A percentile compares a stretch with the other conserved stretches of the same genome.
Conservation (phyloP, 2,797 vertebrate species). For the Cottoperca gobio region DNA sequence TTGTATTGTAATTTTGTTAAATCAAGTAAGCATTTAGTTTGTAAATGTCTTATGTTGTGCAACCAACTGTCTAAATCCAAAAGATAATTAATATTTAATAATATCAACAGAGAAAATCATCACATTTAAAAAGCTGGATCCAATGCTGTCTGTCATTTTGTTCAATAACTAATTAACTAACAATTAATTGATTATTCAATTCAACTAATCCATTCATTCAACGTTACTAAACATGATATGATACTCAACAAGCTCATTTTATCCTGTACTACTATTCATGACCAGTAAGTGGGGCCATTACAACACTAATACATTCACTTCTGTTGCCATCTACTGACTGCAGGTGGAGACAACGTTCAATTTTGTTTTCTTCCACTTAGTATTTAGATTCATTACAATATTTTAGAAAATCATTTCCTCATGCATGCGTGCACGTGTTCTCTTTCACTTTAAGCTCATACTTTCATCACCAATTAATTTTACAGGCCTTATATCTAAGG, state of each 20-base stretch:
- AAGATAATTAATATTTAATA: neutral
- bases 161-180: neutral
- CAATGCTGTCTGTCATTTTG: neutral
- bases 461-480: neutral
- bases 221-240: neutral
- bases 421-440: neutral
- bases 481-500: neutral
- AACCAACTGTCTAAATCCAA: no score
- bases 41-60: no score
- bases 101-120: neutral
- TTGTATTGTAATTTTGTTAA: neutral
- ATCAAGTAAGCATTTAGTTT: neutral
- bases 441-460: neutral
- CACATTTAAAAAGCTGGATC: neutral
- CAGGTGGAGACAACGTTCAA: constrained; percentile 63
- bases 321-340: constrained; percentile 27
- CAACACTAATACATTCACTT: constrained; percentile 34
- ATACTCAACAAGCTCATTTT: neutral
- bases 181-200: neutral
- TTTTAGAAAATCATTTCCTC: constrained; percentile 27
- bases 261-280: constrained; percentile 30
- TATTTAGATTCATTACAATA: constrained; percentile 17
- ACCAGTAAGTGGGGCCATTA: constrained; percentile 67
- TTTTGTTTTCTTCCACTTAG: constrained; percentile 9
- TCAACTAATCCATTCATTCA: neutral